Base-by-base conservation (phyloP, 2,113 vertebrate genomes). In the Menura novaehollandiae region DNA sequence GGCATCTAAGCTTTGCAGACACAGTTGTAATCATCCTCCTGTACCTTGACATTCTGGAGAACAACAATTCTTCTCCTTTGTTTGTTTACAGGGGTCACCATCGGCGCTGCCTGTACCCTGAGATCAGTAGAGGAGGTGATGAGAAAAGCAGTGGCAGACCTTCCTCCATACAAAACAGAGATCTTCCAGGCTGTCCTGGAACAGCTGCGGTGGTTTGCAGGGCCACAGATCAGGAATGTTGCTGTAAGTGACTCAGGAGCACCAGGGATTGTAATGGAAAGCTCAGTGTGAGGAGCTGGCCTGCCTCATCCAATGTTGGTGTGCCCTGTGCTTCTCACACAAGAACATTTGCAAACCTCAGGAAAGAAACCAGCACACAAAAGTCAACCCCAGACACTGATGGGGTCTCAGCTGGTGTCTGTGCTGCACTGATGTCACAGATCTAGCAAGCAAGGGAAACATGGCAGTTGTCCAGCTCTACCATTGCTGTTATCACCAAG, bases 191-290 rank as follows among this genome's bases (percentile, higher is more conserved):
- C 99, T 2, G 90, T 99, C 9, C 96, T 99, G 91, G 99, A 99
- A 69, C 99, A 99, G 95, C 97, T 99, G 85, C 98, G 98, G 8
- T 99, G 99, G 99, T 99, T 99, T 62, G 99, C 99, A 2, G 99
- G 99, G 51, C 98, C 97, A 56, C 99, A 99, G 95, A 99, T 99
- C 83, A 98, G 99, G 77, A 99, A 99, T 11, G 99, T 99, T 32
- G 99, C 99, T 4, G 99, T 99, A 98, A 98, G 99, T 97, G 62
- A 6, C 46, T 21, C 0, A 0, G 71, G 46, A 79, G 62, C 19
- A 13, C 18, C 55, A 39, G n/a, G 32, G 16, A 9, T 76, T 63
- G 46, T 30, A 52, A 22, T 0, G 35, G n/a, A 67, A 79, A 83
- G 51, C 39, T 86, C 20, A 19, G 21, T 6, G 47, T 69, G 82